Conservation (phyloP, 2,113 vertebrate genomes). For the Nesogale talazaci region DNA sequence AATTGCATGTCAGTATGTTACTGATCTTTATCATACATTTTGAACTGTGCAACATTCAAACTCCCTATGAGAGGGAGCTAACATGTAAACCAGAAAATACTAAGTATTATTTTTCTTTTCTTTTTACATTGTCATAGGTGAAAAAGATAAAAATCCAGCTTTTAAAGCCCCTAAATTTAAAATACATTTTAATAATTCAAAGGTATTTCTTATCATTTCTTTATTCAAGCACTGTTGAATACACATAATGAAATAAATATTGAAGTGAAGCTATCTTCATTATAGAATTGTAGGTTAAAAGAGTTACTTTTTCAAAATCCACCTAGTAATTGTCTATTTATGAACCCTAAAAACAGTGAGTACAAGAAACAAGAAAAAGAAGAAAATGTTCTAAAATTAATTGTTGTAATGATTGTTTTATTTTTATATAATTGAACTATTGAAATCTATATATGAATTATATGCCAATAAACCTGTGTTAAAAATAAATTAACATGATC, state of each 20-base stretch:
- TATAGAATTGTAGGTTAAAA: slow-evolving; percentile 39
- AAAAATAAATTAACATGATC: not conserved
- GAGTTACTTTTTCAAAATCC: not conserved
- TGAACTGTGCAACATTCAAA: slow-evolving; percentile 79
- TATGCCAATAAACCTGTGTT: too few species aligned
- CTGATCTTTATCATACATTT: slow-evolving; percentile 78
- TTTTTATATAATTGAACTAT: too few species aligned
- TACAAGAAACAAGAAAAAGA: too few species aligned
- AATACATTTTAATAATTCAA: slow-evolving; percentile 47
- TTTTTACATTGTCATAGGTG: slow-evolving; percentile 75
- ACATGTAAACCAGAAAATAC: slow-evolving; percentile 81
- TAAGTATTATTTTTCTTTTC: slow-evolving; percentile 48
- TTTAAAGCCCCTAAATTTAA: slow-evolving; percentile 68
- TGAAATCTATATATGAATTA: too few species aligned
- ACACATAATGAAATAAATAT: slow-evolving; percentile 62
- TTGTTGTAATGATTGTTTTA: too few species aligned
- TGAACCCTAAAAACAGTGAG: not conserved
- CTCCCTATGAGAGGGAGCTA: slow-evolving; percentile 77
- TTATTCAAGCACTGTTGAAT: slow-evolving; percentile 45
- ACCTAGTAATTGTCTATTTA: slow-evolving; percentile 80
- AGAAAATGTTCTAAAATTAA: too few species aligned
- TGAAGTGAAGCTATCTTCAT: slow-evolving; percentile 63
- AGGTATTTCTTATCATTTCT: slow-evolving; percentile 63
- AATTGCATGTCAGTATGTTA: slow-evolving; percentile 82
- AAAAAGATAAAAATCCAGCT: slow-evolving; percentile 77